Evolutionary conservation across 2,888 invertebrate species (phyloP), one percentile per base, ranked within the genome.

Genomic region (Tuberolachnus salignus): DNA sequence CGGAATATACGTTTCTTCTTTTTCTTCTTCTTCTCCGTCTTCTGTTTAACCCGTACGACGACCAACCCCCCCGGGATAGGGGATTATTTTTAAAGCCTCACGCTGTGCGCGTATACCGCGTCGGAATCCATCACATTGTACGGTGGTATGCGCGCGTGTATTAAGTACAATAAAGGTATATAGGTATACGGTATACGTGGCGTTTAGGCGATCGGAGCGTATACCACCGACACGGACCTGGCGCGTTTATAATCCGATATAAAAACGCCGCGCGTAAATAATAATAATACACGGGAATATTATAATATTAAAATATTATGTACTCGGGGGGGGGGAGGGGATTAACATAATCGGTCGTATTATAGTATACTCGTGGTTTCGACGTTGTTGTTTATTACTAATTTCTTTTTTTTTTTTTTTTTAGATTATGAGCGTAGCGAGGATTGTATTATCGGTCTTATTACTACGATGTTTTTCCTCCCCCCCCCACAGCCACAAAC

Each of bases 181-280:
- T n/a, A n/a, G n/a, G n/a, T n/a, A n/a, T n/a, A n/a, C n/a, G n/a
- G n/a, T n/a, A n/a, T n/a, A n/a, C n/a, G n/a, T 6, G 34, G 34
- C 34, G 34, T 34, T 34, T 34, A 34, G 34, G 34, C 34, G 34
- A 6, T 6, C 34, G 34, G 6, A 6, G 34, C 3, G 16, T 34
- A 6, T 14, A 64, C 21, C 14, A n/a, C 21, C 14, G 11, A 19
- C 34, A 67, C 66, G 49, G 6, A 34, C 34, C n/a, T 57, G 21
- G 21, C 23, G 16, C 51, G 57, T 34, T 59, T 34, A 34, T 78
- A 78, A 78, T 78, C 75, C 57, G 59, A 78, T 67, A 67, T n/a
- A 67, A 75, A 64, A 49, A 70, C 11, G 34, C 34, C 34, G 14
- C 63, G 19, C 19, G n/a, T n/a, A n/a, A n/a, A n/a, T n/a, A n/a